Evolutionary conservation across 2,113 vertebrate genomes (phyloP), one percentile per base, ranked within the genome.

Genomic region (Edolisoma coerulescens): DNA sequence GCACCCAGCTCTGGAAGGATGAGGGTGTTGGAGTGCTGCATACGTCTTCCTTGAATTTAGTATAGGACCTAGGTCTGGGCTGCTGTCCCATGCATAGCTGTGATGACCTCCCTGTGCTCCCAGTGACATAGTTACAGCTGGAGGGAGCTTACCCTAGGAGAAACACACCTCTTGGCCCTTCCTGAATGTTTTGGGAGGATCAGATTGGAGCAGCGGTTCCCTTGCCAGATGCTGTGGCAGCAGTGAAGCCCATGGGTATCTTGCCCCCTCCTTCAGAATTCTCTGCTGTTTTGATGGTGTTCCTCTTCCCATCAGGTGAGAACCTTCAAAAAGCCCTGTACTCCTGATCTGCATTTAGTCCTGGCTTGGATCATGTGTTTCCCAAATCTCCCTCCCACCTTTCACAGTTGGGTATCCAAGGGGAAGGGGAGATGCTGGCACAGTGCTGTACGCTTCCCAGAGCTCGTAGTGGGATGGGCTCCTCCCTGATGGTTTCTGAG

Each of bases 401-500:
- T 47, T 61, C 17, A 7, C 53, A 28, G 0, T 19, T 71, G 33
- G 32, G 11, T 33, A 2, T 44, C 44, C 13, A 9, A 14, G 45
- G 45, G 60, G 65, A 44, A 2, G 28, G 49, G 23, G 75, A 57
- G 78, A 13, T 63, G 44, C 13, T 21, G 27, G 56, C 1, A 2
- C 23, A 32, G 23, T 3, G 10, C 26, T 10, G 10, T 5, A 2
- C 1, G 1, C 16, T 64, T 64, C 64, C 47, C 33, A 28, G 68
- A 64, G 39, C 59, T 49, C 1, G 0, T 12, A 24, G 49, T 0
- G 1, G 10, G 10, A 11, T 8, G 10, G 9, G 8, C 47, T 37
- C 13, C 47, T 79, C 2, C 21, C 54, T 11, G 6, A 13, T 68
- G 44, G 39, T 60, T 94, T 60, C 37, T 1, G 13, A 44, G 22